Evolutionary conservation across 35 echinoderm and acorn worm genomes (phyloP).

Genomic region (Patiria miniata): DNA sequence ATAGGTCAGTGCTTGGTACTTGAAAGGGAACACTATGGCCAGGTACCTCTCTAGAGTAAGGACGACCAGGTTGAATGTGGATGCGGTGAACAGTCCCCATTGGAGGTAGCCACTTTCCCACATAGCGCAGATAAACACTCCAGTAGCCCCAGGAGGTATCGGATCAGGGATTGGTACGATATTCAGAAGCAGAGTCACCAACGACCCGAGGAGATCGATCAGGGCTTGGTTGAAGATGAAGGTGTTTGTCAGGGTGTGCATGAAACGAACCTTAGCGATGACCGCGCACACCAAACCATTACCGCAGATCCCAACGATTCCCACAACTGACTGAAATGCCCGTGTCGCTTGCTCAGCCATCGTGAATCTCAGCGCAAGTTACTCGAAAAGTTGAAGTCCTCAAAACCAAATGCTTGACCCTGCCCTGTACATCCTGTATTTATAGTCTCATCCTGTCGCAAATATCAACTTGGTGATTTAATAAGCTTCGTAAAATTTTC

Average conservation of each 20-base stretch:
- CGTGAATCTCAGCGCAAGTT: neutral
- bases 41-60: conserved; percentile 69
- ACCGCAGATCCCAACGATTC: conserved; percentile 10
- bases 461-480: no score
- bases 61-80: conserved; percentile 55
- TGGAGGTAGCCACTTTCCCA: conserved; percentile 40
- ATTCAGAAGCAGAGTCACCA: neutral
- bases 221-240: conserved; percentile 42
- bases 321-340: neutral
- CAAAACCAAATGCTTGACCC: no score
- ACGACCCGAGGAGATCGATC: conserved; percentile 29
- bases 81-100: conserved; percentile 47
- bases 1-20: neutral
- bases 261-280: conserved; percentile 4
- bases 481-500: no score
- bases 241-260: conserved; percentile 35
- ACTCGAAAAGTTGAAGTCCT: no score
- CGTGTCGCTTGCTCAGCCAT: conserved; percentile 9
- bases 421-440: no score
- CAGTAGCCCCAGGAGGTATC: conserved; percentile 12
- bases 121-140: conserved; percentile 12
- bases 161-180: conserved; percentile 26
- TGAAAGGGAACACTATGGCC: conserved; percentile 57
- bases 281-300: conserved; percentile 20
- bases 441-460: no score